A percentile compares a stretch with the other conserved stretches of the same genome.
These are phyloP conservation scores for Lepilemur septentrionalis DNA, from an alignment of 2,797 vertebrate species.

Conservation along the genomic window DNA sequence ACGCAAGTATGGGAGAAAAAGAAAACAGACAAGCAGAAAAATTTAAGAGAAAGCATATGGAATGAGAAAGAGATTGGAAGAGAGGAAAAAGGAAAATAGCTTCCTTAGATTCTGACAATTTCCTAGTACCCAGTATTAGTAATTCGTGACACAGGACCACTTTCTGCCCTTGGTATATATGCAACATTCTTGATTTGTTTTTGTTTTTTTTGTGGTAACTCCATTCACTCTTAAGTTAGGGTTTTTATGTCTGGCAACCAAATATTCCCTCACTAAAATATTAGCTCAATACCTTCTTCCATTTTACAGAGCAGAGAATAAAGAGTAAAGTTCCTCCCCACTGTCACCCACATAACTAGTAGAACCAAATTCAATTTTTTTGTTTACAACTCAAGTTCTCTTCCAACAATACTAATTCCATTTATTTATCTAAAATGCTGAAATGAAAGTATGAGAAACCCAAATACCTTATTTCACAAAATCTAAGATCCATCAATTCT, in stretches of 20 bases:
- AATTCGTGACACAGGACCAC: background rate
- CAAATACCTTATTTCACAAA: background rate
- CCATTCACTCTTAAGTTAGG: background rate
- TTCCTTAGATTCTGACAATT: background rate
- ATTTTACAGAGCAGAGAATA: background rate
- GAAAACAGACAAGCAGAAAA: background rate
- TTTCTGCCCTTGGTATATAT: background rate
- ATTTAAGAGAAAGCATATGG: background rate
- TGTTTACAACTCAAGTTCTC: background rate
- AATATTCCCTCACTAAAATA: constrained; percentile 15
- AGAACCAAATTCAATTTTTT: background rate
- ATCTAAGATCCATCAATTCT: background rate
- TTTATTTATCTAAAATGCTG: background rate
- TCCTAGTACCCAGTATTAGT: background rate
- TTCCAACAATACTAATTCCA: background rate
- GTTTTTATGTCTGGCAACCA: background rate
- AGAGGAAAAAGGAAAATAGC: background rate
- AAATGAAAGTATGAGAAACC: background rate
- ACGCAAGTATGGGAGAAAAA: background rate
- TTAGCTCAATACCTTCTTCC: background rate
- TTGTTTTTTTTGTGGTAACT: background rate
- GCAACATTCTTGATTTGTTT: background rate
- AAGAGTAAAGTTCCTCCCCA: background rate
- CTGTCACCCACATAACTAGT: background rate
- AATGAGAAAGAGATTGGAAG: background rate